These are phyloP conservation scores for Elysia crispata DNA, from an alignment of 2,888 invertebrate species.

Conservation along the genomic window DNA sequence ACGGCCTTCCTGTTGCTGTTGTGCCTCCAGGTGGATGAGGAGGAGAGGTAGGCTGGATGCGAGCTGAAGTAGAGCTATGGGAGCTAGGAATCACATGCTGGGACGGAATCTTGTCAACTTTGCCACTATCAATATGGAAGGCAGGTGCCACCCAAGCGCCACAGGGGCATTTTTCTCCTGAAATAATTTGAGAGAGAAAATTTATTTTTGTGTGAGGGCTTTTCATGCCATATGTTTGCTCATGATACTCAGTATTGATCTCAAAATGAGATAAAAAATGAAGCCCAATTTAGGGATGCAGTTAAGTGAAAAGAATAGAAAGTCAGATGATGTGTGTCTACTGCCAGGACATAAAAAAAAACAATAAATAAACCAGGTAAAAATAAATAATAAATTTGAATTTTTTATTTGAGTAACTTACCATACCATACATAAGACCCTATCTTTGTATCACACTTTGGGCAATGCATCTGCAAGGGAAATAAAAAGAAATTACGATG, in stretches of 20 bases:
- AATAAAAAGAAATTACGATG: conserved; percentile 4
- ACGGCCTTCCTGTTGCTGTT: conserved; percentile 21
- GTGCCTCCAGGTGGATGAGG: conserved; percentile 37
- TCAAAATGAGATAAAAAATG: too few relatives aligned
- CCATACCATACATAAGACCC: conserved; percentile 95
- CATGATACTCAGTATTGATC: too few relatives aligned
- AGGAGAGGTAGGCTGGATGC: neutral
- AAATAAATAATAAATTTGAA: too few relatives aligned
- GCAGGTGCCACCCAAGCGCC: conserved; percentile 93
- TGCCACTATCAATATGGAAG: conserved; percentile 93
- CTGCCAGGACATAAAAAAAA: too few relatives aligned
- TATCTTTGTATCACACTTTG: conserved; percentile 88
- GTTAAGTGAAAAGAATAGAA: too few relatives aligned
- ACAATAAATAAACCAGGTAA: too few relatives aligned
- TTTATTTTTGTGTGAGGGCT: too few relatives aligned
- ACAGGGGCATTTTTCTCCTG: conserved; percentile 92
- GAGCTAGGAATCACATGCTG: conserved; percentile 43
- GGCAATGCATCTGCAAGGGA: conserved; percentile 82
- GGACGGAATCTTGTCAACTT: conserved; percentile 90
- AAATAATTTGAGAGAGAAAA: too few relatives aligned
- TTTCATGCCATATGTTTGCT: too few relatives aligned
- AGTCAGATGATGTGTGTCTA: too few relatives aligned
- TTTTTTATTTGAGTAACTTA: too few relatives aligned
- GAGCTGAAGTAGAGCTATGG: neutral
- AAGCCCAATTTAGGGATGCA: too few relatives aligned